These are phyloP conservation scores for Paedocypris micromegethes DNA, from an alignment of 2,797 vertebrate genomes.

Conservation along the genomic window DNA sequence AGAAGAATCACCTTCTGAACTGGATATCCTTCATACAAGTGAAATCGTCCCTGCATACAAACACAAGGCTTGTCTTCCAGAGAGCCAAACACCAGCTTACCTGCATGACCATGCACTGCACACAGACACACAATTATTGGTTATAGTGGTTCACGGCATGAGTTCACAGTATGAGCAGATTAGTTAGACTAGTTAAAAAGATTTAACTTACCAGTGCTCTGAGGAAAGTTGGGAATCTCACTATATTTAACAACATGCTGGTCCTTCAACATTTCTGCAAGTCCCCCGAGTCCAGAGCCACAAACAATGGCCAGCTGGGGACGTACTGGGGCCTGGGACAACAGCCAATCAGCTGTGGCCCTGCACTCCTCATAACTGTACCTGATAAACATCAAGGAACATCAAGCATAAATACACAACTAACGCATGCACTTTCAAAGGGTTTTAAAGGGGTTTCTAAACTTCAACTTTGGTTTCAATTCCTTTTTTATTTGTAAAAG, in stretches of 20 bases:
- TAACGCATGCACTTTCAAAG: too few species aligned
- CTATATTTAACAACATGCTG: slow-evolving; percentile 69
- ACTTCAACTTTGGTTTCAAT: too few species aligned
- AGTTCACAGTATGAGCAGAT: neutral
- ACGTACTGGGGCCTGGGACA: slow-evolving; percentile 59
- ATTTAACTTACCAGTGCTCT: slow-evolving; percentile 75
- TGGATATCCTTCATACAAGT: slow-evolving; percentile 81
- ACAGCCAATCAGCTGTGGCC: slow-evolving; percentile 75
- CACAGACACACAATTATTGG: neutral
- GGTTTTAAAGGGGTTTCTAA: too few species aligned
- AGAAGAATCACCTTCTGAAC: slow-evolving; percentile 74
- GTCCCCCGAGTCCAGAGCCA: slow-evolving; percentile 78
- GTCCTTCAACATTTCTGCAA: slow-evolving; percentile 73
- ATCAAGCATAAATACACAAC: too few species aligned
- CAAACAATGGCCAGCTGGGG: slow-evolving; percentile 81
- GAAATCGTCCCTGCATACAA: slow-evolving; percentile 86
- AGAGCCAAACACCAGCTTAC: slow-evolving; percentile 77
- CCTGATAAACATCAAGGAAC: slow-evolving; percentile 40
- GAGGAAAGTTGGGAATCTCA: slow-evolving; percentile 82
- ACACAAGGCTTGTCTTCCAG: slow-evolving; percentile 75
- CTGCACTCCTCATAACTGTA: slow-evolving; percentile 71
- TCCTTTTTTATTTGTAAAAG: too few species aligned
- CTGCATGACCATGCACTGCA: slow-evolving; percentile 79
- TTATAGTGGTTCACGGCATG: neutral
- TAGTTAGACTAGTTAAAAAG: neutral